Conservation (phyloP, 2,797 vertebrate species). For the Huso huso region DNA sequence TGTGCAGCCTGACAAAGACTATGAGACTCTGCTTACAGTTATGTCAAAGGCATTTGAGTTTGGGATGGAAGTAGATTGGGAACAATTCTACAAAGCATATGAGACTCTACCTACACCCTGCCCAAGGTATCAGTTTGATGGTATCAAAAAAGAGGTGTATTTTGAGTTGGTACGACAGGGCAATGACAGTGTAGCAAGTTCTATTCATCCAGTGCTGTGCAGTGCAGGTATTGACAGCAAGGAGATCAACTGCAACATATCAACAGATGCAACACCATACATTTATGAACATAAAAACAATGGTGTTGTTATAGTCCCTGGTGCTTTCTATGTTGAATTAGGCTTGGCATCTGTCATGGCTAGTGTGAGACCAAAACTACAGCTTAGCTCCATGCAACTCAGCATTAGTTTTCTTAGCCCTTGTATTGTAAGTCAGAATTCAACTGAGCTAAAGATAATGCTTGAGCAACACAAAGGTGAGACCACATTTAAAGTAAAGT, state of each 20-base stretch:
- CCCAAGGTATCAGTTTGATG: slow-evolving; percentile 73
- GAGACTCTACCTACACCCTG: slow-evolving; percentile 51
- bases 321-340: slow-evolving; percentile 68
- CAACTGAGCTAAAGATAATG: slow-evolving; percentile 51
- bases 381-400: slow-evolving; percentile 53
- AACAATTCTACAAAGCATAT: slow-evolving; percentile 53
- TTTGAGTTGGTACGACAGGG: slow-evolving; percentile 57
- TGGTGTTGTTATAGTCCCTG: slow-evolving; percentile 62
- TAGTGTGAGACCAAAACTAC: slow-evolving; percentile 49
- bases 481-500: slow-evolving; percentile 60
- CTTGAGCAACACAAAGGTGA: slow-evolving; percentile 39
- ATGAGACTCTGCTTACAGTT: slow-evolving; percentile 49
- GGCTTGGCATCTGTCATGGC: slow-evolving; percentile 62
- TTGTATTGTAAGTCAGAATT: slow-evolving; percentile 52
- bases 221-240: slow-evolving; percentile 27
- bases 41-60: slow-evolving; percentile 65
- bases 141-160: slow-evolving; percentile 44
- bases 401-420: slow-evolving; percentile 61
- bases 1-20: slow-evolving; percentile 58
- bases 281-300: slow-evolving; percentile 74
- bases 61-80: slow-evolving; percentile 63
- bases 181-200: slow-evolving; percentile 31
- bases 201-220: slow-evolving; percentile 45
- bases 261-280: slow-evolving; percentile 41
- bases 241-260: slow-evolving; percentile 54